Evolutionary conservation across 2,888 invertebrate species (phyloP), one percentile per base, ranked within the genome.

Genomic region (Euzophera pinguis): DNA sequence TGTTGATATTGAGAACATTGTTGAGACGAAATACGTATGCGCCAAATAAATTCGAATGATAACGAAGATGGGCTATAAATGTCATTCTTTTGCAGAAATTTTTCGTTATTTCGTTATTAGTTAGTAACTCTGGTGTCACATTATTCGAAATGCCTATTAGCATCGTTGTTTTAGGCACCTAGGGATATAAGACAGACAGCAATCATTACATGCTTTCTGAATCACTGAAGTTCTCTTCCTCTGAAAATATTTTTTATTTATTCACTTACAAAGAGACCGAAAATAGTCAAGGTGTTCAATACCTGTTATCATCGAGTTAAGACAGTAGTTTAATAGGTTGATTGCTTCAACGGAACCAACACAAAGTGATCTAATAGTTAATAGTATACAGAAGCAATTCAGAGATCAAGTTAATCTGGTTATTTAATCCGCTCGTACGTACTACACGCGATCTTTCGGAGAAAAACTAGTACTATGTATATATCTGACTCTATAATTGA

Each of bases 381-480:
- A 53, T 34, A 32, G 42, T 54, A 51, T 54, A 14, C 35, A 10
- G 10, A 14, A 43, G 27, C 50, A 17, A 7, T 34, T 52, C 4
- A 54, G 41, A 56, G 70, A 10, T 64, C 70, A 55, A 55, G 50
- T 56, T 54, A 53, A 37, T 53, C 53, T 70, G 67, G 75, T 58
- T 64, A 52, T 64, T 53, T 50, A 45, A 60, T 56, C 51, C 58
- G 61, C 60, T 59, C 45, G 27, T 43, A 32, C 59, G 8, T 32
- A 10, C 32, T 62, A 62, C 59, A 58, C 68, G 66, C 64, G 64
- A 62, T 59, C 67, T 67, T 76, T 75, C 76, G 68, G 47, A 58
- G 72, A 78, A 78, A 59, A 65, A 66, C 32, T 69, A 65, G 59
- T 55, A 54, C 62, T 64, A 61, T 52, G 13, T 29, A n/a, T n/a